Conservation (phyloP, 2,888 invertebrate genomes). For the Calephelis perditalis region DNA sequence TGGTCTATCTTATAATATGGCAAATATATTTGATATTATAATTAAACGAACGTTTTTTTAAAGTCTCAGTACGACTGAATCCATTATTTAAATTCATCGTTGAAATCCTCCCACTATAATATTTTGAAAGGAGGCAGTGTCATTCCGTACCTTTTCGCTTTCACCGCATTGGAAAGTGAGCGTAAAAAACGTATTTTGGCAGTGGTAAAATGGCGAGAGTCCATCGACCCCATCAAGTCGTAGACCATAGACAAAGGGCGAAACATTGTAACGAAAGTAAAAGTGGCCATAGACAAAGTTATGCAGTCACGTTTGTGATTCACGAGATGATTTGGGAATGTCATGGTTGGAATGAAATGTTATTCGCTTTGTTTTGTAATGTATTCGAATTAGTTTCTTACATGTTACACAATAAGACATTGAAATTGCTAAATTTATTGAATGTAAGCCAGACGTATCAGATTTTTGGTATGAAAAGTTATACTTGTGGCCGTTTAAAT, state of each 20-base stretch:
- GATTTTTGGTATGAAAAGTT: neutral
- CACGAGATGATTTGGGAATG: slow-evolving; percentile 72
- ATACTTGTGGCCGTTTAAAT: too few relatives aligned
- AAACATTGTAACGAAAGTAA: slow-evolving; percentile 69
- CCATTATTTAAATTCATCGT: slow-evolving; percentile 55
- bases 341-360: slow-evolving; percentile 58
- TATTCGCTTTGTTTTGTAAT: slow-evolving; percentile 51
- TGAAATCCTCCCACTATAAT: slow-evolving; percentile 68
- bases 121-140: slow-evolving; percentile 73
- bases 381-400: slow-evolving; percentile 19
- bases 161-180: slow-evolving; percentile 77
- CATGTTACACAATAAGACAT: slow-evolving; percentile 42
- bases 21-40: neutral
- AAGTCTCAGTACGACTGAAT: neutral
- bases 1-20: too few relatives aligned
- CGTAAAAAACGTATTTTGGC: slow-evolving; percentile 76
- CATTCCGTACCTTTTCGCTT: slow-evolving; percentile 75
- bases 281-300: slow-evolving; percentile 49
- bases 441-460: slow-evolving; percentile 18
- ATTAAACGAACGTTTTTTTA: neutral
- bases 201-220: slow-evolving; percentile 64
- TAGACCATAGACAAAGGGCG: slow-evolving; percentile 69
- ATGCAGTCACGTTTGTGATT: slow-evolving; percentile 60
- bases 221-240: slow-evolving; percentile 60
- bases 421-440: slow-evolving; percentile 28